A percentile compares a stretch with the other conserved stretches of the same genome.
phyloP scores from a whole-genome alignment of 2,797 vertebrate genomes.

The Chloroceryle inda region DNA sequence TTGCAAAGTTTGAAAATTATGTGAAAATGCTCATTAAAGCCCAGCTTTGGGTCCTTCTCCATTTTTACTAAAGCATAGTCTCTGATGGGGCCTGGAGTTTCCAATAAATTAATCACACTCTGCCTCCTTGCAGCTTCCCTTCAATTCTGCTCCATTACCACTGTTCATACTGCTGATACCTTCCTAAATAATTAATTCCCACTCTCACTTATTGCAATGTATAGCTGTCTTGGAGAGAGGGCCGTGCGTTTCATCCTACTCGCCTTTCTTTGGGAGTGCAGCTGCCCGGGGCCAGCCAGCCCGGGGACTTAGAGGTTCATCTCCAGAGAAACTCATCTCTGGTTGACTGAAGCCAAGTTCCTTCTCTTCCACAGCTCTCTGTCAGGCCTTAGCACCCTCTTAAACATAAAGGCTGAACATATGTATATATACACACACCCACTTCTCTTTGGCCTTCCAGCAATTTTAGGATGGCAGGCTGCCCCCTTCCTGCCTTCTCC shows the following conservation, averaged over 20 bases:
- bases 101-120: not conserved
- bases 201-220: not conserved
- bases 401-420: not conserved
- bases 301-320: not conserved
- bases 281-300: not conserved
- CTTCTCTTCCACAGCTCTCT: not conserved
- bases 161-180: not conserved
- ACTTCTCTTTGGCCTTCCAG: not conserved
- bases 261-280: accelerated
- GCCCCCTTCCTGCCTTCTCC: not conserved
- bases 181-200: slow-evolving; percentile 5
- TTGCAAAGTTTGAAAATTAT: not conserved
- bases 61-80: not conserved
- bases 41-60: not conserved
- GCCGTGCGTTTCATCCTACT: not conserved
- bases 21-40: not conserved
- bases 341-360: not conserved
- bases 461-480: not conserved
- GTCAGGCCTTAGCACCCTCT: not conserved
- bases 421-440: not conserved
- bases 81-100: not conserved
- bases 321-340: not conserved
- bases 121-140: not conserved
- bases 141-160: not conserved
- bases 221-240: not conserved